Evolutionary conservation across 2,113 vertebrate species (phyloP).

Genomic region (Nasalis larvatus): DNA sequence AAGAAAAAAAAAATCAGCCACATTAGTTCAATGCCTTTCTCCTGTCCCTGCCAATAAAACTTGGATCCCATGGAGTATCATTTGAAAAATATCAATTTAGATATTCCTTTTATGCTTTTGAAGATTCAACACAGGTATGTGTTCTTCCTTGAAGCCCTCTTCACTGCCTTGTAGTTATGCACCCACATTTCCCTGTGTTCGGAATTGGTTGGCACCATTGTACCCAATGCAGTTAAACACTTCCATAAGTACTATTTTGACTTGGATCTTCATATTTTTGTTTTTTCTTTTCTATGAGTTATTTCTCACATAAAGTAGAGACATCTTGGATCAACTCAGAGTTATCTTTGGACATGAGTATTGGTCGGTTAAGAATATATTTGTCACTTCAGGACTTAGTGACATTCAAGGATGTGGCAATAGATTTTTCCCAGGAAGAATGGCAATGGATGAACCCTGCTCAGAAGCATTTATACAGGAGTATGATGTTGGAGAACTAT

Average conservation of each 20-base stretch:
- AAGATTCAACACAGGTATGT: neutral
- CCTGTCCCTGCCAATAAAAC: neutral
- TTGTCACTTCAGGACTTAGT: conserved; percentile 55
- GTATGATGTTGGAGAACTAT: conserved; percentile 67
- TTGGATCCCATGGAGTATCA: neutral
- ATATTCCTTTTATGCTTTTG: neutral
- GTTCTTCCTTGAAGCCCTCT: neutral
- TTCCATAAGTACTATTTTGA: neutral
- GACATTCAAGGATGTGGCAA: conserved; percentile 62
- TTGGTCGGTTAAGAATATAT: neutral
- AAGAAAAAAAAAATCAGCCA: neutral
- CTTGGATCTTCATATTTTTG: neutral
- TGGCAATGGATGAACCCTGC: conserved; percentile 38
- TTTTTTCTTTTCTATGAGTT: neutral
- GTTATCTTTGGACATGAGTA: neutral
- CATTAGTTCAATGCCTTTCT: neutral
- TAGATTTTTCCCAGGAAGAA: conserved; percentile 61
- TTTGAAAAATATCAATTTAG: neutral
- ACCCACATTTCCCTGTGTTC: neutral
- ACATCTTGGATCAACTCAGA: neutral
- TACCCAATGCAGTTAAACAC: neutral
- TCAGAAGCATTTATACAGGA: conserved; percentile 51
- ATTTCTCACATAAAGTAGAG: neutral
- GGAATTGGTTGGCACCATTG: neutral
- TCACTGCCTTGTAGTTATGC: neutral